Evolutionary conservation across 2,888 invertebrate genomes (phyloP), one percentile per base, ranked within the genome.

Genomic region (Arenicola marina): DNA sequence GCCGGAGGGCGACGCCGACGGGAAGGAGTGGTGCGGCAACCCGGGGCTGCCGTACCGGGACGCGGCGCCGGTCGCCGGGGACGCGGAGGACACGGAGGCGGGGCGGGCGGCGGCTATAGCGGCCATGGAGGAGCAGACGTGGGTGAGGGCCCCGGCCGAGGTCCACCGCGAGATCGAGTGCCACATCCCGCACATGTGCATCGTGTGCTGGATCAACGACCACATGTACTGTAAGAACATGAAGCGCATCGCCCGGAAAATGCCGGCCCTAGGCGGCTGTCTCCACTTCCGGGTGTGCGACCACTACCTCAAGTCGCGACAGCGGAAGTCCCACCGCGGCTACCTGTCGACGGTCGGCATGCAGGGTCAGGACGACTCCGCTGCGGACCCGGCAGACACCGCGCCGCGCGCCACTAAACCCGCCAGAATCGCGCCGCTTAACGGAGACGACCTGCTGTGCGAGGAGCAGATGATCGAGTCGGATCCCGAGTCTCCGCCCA

Each of bases 191-290:
- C 68, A 68, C 56, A 68, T 68, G 66, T 68, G 68, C 32, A 38
- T 38, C 15, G 60, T 64, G 7, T 68, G 68, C 43, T 66, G 63
- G 63, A 45, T 66, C 29, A 68, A 68, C 44, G 68, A 68, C 32
- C 68, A 68, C 60, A 64, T 64, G 66, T 68, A 68, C 60, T 68
- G 66, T 43, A 28, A 38, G 7, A 65, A 68, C 64, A 68, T 65
- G 68, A 63, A 62, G 55, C 51, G 63, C 2, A 64, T 51, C 7
- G 61, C 61, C 24, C 48, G 59, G 2, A 59, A 66, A 34, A 38
- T 66, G 33, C 59, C 59, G 2, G 44, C 56, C 3, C 53, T 44
- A 48, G 65, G 68, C 26, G 59, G 62, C 24, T 68, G 68, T 51
- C 46, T 68, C 24, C 68, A 68, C 51, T 65, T 61, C 55, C 56